phyloP scores from a whole-genome alignment of 2,888 invertebrate species.

The Drosophila sordidula region DNA sequence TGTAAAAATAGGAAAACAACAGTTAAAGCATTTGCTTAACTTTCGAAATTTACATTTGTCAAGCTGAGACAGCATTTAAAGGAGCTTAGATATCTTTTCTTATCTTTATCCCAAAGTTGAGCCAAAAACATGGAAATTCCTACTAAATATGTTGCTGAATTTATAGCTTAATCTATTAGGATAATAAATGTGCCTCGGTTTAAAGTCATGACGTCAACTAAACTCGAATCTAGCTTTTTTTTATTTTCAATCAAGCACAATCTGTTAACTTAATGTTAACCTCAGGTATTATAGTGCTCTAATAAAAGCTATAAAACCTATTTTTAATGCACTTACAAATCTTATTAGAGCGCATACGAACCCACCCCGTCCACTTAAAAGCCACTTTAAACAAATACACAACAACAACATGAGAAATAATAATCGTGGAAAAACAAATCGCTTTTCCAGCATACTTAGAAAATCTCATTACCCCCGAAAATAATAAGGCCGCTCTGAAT shows the following conservation, averaged over 20 bases:
- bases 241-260: slow-evolving; percentile 3
- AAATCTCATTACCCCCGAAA: slow-evolving; percentile 64
- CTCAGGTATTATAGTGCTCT: slow-evolving; percentile 17
- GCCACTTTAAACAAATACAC: slow-evolving; percentile 31
- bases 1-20: slow-evolving; percentile 9
- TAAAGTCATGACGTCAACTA: neutral
- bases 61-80: slow-evolving; percentile 10
- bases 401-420: slow-evolving; percentile 8
- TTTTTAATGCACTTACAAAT: slow-evolving; percentile 34
- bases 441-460: slow-evolving; percentile 39
- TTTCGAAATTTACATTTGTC: slow-evolving; percentile 49
- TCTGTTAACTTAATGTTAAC: slow-evolving; percentile 11
- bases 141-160: neutral
- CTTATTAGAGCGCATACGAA: slow-evolving; percentile 23
- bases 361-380: slow-evolving; percentile 19
- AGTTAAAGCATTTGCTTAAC: slow-evolving; percentile 26
- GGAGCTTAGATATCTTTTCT: slow-evolving; percentile 2
- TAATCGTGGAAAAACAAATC: slow-evolving; percentile 36
- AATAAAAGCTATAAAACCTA: slow-evolving; percentile 6
- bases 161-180: slow-evolving; percentile 4
- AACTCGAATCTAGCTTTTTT: neutral
- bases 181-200: slow-evolving; percentile 9
- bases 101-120: neutral
- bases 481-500: slow-evolving; percentile 61
- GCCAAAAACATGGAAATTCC: slow-evolving; percentile 3